A percentile compares a stretch with the other conserved stretches of the same genome.
Conservation (phyloP, 2,888 invertebrate species). For the Malacosoma neustria region DNA sequence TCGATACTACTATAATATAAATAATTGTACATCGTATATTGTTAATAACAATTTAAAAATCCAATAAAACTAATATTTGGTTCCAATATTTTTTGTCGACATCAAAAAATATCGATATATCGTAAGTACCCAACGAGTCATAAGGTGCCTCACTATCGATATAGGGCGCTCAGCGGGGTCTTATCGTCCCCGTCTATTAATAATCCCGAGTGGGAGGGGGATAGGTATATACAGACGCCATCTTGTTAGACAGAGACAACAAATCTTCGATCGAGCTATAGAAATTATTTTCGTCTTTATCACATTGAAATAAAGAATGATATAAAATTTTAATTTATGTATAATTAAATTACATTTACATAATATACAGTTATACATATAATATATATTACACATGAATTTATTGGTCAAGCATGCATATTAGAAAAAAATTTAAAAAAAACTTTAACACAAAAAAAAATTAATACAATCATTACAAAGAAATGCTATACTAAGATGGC, state of each 20-base stretch:
- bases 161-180: conserved; percentile 5
- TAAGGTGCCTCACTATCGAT: conserved; percentile 1
- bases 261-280: neutral
- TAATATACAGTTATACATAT: neutral
- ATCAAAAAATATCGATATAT: neutral
- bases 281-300: conserved; percentile 1
- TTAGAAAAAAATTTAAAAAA: neutral
- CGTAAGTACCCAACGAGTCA: neutral
- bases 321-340: neutral
- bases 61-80: too few relatives aligned
- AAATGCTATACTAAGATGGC: too few relatives aligned
- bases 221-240: conserved; percentile 20
- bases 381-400: neutral
- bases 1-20: too few relatives aligned
- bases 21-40: too few relatives aligned
- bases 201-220: conserved; percentile 40
- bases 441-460: neutral
- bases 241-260: neutral
- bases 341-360: conserved; percentile 10
- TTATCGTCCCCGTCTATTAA: conserved; percentile 35
- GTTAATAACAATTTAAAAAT: too few relatives aligned
- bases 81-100: neutral
- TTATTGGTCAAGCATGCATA: neutral
- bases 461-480: neutral
- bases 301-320: neutral